Evolutionary conservation across 2,888 invertebrate species (phyloP).

Genomic region (Leucoptera coffeella): DNA sequence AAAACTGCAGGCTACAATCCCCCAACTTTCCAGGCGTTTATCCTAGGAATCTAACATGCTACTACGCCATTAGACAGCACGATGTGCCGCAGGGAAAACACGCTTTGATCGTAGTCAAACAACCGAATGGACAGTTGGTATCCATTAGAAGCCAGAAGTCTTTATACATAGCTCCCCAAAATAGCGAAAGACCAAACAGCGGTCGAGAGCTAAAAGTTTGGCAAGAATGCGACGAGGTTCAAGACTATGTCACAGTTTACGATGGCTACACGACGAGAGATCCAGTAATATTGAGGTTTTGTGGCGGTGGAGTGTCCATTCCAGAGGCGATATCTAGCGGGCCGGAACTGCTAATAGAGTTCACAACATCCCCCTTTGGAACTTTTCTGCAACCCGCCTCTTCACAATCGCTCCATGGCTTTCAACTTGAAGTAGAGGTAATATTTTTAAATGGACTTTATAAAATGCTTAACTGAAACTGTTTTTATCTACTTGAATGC

Average conservation of each 20-base stretch:
- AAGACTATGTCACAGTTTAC: conserved; percentile 84
- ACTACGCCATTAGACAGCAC: conserved; percentile 84
- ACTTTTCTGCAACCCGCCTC: conserved; percentile 79
- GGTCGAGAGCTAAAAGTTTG: conserved; percentile 62
- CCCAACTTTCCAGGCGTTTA: conserved; percentile 92
- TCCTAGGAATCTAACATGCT: conserved; percentile 89
- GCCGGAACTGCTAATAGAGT: conserved; percentile 82
- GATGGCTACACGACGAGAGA: conserved; percentile 85
- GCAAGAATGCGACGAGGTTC: conserved; percentile 82
- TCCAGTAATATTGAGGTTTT: conserved; percentile 83
- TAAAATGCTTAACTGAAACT: too few species aligned
- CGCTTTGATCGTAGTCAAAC: conserved; percentile 79
- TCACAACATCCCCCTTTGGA: conserved; percentile 84
- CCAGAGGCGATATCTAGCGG: conserved; percentile 84
- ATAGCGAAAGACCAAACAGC: conserved; percentile 52
- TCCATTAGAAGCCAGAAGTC: conserved; percentile 76
- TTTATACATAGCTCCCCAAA: conserved; percentile 53
- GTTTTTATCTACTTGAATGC: too few species aligned
- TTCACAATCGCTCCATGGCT: conserved; percentile 75
- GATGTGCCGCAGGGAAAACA: conserved; percentile 83
- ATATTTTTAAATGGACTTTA: too few species aligned
- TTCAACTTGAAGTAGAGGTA: conserved; percentile 77
- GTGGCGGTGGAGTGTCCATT: conserved; percentile 81
- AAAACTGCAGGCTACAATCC: conserved; percentile 83
- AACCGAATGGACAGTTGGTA: conserved; percentile 78